Evolutionary conservation across 2,888 invertebrate genomes (phyloP).

Genomic region (Chrysomela aeneicollis): DNA sequence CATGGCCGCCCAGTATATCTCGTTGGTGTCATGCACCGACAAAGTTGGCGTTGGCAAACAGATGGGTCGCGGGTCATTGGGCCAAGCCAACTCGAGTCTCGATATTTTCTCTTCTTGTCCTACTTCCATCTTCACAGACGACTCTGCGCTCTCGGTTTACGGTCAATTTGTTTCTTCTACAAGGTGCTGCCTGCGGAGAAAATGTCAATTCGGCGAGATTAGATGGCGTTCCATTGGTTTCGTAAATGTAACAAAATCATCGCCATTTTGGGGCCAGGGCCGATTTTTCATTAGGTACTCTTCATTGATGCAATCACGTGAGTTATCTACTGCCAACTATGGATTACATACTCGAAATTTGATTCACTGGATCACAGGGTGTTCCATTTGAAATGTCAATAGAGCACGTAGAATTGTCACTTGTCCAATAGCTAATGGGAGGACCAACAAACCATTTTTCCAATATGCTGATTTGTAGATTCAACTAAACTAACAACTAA

Average conservation of each 20-base stretch:
- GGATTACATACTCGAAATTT: too few species aligned
- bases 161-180: not conserved
- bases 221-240: too few species aligned
- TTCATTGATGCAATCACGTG: not conserved
- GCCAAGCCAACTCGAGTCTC: constrained; percentile 17
- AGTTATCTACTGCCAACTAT: too few species aligned
- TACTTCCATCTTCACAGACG: constrained; percentile 16
- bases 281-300: not conserved
- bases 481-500: too few species aligned
- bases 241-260: not conserved
- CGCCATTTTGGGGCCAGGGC: not conserved
- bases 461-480: too few species aligned
- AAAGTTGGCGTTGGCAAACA: constrained; percentile 17
- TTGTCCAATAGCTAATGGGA: too few species aligned
- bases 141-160: not conserved
- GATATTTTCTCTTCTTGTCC: constrained; percentile 23
- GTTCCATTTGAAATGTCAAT: too few species aligned
- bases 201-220: not conserved
- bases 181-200: not conserved
- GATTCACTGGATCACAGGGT: too few species aligned
- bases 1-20: not conserved
- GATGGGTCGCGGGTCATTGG: constrained; percentile 27
- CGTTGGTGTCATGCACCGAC: not conserved
- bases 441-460: too few species aligned
- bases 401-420: too few species aligned